phyloP scores from a whole-genome alignment of 2,113 vertebrate species.

The Lophius piscatorius region DNA sequence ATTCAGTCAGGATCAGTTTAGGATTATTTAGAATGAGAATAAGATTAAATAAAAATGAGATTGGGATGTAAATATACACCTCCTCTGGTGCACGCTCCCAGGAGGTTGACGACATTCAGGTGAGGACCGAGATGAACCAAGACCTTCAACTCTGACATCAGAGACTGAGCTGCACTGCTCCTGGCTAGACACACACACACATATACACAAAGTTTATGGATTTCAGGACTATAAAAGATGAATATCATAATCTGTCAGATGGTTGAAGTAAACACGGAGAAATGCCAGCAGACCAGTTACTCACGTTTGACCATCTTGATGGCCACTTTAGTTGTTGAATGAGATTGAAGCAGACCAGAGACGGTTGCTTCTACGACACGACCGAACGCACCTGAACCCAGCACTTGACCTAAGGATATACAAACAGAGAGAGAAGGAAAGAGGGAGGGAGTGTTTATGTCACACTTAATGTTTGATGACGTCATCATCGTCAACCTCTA shows the following conservation, averaged over 20 bases:
- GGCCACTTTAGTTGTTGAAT: conserved; percentile 60
- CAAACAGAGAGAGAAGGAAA: not conserved
- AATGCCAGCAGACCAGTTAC: conserved; percentile 5
- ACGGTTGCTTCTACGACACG: conserved; percentile 71
- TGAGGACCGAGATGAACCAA: conserved; percentile 76
- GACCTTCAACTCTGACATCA: conserved; percentile 80
- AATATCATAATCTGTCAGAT: not conserved
- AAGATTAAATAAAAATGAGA: not conserved
- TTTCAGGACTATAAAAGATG: not conserved
- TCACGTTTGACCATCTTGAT: conserved; percentile 77
- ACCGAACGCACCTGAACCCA: conserved; percentile 76
- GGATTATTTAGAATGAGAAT: not conserved
- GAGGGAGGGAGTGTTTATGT: not conserved
- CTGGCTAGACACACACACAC: conserved; percentile 50
- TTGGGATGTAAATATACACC: conserved; percentile 27
- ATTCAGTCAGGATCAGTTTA: too few relatives aligned
- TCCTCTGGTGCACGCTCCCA: conserved; percentile 75
- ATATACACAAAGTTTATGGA: not conserved
- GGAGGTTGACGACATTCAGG: conserved; percentile 77
- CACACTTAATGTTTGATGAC: not conserved
- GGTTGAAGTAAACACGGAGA: not conserved
- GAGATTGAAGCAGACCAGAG: conserved; percentile 48
- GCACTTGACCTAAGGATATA: conserved; percentile 61
- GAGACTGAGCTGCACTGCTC: conserved; percentile 55
- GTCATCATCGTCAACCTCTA: too few relatives aligned